Base-by-base conservation (phyloP, 2,888 invertebrate genomes). In the Torymus auratus region DNA sequence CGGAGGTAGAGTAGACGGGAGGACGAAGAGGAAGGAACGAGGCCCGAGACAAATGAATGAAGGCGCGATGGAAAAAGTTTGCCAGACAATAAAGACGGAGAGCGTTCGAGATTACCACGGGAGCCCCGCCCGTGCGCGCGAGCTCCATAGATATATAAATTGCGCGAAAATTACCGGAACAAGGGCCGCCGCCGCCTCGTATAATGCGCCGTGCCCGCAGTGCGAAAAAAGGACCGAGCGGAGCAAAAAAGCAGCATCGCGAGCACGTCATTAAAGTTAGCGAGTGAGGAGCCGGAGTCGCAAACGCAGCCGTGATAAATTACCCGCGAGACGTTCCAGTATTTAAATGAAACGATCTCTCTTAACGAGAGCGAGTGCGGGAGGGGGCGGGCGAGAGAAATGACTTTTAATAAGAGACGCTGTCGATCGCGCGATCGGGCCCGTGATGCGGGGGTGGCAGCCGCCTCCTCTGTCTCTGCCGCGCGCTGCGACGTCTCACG, bases 281-380 rank as follows among this genome's bases (percentile, higher is more conserved):
- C 74, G 62, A 20, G 20, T 13, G n/a, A n/a, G 11, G 17, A 20
- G 14, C 0, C 28, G 13, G 7, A 41, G 41, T 10, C 64, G 78
- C 80, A 79, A 80, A 84, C 84, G 82, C 84, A 83, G 85, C 68
- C 78, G 82, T 84, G 85, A 88, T 87, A 87, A 88, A 88, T 88
- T 85, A 87, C 84, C 84, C 83, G 85, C 84, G 20, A 68, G 86
- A 85, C 83, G 85, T 83, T 84, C 70, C 62, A 85, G 84, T 84
- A 85, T 87, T 87, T 84, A 86, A 86, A 86, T 85, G 85, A 86
- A 85, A 84, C 85, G 85, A 84, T 86, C 84, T 83, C 83, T 15
- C 50, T 28, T 69, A 69, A 79, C 52, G 41, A 73, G 58, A 15
- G 82, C 81, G 73, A 78, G 81, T 41, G 82, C 13, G 15, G 17